Evolutionary conservation across 2,888 invertebrate species (phyloP), one percentile per base, ranked within the genome.

Genomic region (Eumerus sabulonum): DNA sequence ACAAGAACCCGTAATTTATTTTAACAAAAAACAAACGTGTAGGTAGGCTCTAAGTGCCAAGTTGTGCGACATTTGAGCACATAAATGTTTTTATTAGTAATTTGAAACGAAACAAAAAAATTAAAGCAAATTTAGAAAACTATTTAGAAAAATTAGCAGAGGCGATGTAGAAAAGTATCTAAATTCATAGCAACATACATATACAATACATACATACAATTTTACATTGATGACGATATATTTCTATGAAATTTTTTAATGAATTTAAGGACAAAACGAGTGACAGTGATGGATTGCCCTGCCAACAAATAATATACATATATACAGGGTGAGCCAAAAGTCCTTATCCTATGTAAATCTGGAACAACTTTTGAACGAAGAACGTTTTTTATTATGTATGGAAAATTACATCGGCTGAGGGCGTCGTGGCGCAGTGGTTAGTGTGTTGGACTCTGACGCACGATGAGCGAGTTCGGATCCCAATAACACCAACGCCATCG

Each of bases 61-160:
- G 77, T 77, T 73, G 77, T 77, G 77, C 77, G 73, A 73, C 67
- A 73, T 63, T 27, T 77, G 63, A n/a, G n/a, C n/a, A n/a, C n/a
- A n/a, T n/a, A n/a, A 56, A 48, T 68, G 73, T 77, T 63, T 68
- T 77, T 73, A 27, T 27, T 27, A 73, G 51, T 68, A 63, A 67
- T 27, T 27, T n/a, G n/a, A n/a, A n/a, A n/a, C n/a, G n/a, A 7
- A 27, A 27, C 27, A 7, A 4, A 27, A 27, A 27, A 27, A n/a
- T n/a, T n/a, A n/a, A n/a, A n/a, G n/a, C n/a, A n/a, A 27, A 27
- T 27, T 2, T 27, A 54, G 48, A 48, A 76, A 72, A 67, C 57
- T 77, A 77, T 77, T 77, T 73, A 68, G 48, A 60, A 17, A 54
- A 14, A 44, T 9, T 11, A 50, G 13, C 48, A 36, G 62, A 27